Conservation (phyloP, 1,140 invertebrate genomes). For the Heliconius eleuchia region DNA sequence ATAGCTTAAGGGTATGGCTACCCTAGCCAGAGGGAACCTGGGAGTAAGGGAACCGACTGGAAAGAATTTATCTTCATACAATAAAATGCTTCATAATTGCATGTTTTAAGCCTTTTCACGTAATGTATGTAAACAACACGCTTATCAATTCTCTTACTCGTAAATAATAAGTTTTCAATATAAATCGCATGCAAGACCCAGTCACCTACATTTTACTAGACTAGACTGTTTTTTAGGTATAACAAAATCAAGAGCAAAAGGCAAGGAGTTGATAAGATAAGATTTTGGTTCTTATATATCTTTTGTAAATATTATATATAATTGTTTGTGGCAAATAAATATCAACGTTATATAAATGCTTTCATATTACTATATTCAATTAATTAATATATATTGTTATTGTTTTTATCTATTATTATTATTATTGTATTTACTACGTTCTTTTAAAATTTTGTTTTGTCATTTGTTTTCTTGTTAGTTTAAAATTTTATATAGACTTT, state of each 20-base stretch:
- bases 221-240: neutral
- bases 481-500: no score
- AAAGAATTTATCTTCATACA: neutral
- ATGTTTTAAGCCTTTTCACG: neutral
- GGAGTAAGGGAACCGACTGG: no score
- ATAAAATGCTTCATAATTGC: neutral
- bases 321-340: neutral
- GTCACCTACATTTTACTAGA: neutral
- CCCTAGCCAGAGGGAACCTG: no score
- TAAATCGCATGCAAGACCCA: neutral
- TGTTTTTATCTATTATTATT: no score
- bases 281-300: neutral
- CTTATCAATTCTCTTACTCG: neutral
- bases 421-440: no score
- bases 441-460: no score
- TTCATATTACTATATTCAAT: no score
- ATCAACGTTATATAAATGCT: neutral
- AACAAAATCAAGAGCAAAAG: neutral
- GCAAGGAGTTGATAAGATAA: neutral
- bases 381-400: no score
- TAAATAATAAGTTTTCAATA: constrained; percentile 5
- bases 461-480: no score
- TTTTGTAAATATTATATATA: neutral
- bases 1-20: no score
- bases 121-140: neutral